These are phyloP conservation scores for Catostomus latipinnis DNA, from an alignment of 2,797 vertebrate genomes.

Conservation along the genomic window DNA sequence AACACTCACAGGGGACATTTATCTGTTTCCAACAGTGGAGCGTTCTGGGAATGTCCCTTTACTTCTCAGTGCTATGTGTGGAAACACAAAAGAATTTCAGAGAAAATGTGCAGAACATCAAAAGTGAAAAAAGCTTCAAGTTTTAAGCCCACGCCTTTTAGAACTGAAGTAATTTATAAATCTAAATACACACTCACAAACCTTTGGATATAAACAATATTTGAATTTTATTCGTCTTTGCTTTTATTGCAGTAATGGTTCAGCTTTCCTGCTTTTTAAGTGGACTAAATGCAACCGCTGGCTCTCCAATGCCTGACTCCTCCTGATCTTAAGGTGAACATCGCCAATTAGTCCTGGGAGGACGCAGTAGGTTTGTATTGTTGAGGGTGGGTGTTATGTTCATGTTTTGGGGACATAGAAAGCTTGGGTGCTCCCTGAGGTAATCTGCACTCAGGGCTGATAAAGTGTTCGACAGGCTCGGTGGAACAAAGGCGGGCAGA, in stretches of 20 bases:
- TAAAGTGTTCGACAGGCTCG: conserved; percentile 82
- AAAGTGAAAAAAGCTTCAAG: not conserved
- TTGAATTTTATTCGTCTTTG: no score
- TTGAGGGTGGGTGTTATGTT: conserved; percentile 78
- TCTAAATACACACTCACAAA: no score
- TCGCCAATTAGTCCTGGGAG: conserved; percentile 82
- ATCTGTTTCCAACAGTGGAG: conserved; percentile 64
- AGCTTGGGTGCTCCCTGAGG: conserved; percentile 76
- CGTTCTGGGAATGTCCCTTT: conserved; percentile 32
- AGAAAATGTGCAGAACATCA: not conserved
- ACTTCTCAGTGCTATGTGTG: conserved; percentile 7
- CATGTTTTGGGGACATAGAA: conserved; percentile 66
- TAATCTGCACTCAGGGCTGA: conserved; percentile 73
- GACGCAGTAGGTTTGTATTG: conserved; percentile 79
- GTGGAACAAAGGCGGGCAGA: conserved; percentile 77
- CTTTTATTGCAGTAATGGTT: no score
- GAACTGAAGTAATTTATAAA: no score
- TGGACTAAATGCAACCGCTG: conserved; percentile 69
- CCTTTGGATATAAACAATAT: no score
- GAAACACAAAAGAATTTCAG: not conserved
- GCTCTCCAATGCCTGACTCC: conserved; percentile 71
- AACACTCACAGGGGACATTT: conserved; percentile 74
- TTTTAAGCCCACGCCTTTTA: not conserved
- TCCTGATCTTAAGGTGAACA: conserved; percentile 78
- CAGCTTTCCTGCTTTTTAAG: conserved; percentile 58